A percentile compares a stretch with the other conserved stretches of the same genome.
Conservation (phyloP, 37 sponge, comb jelly and placozoan genomes). For the Eunapius fragilis region DNA sequence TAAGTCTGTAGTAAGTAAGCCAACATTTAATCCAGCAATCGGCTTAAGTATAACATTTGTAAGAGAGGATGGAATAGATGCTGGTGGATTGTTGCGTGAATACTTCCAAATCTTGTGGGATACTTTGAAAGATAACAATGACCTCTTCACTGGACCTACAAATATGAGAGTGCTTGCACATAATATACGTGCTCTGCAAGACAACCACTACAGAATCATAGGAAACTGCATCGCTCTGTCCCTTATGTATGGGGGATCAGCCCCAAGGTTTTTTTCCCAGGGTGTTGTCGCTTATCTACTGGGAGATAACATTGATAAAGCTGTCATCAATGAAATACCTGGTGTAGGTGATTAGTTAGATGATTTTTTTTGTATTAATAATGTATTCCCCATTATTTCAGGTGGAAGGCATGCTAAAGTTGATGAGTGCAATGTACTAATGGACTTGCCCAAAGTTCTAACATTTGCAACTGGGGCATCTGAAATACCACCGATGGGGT, state of each 20-base stretch:
- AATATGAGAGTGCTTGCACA: too few species aligned
- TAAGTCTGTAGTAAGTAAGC: not conserved
- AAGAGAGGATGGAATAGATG: not conserved
- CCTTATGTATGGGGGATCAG: slow-evolving; percentile 24
- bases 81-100: not conserved
- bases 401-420: not conserved
- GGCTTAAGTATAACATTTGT: not conserved
- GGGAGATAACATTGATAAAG: not conserved
- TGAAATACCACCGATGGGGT: slow-evolving; percentile 23
- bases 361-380: not conserved
- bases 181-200: too few species aligned
- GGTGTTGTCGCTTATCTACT: slow-evolving; percentile 4
- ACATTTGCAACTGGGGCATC: slow-evolving; percentile 1
- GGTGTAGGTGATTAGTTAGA: not conserved
- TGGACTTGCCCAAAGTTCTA: not conserved
- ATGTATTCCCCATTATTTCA: not conserved
- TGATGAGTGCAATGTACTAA: not conserved
- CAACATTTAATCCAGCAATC: not conserved
- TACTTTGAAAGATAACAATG: too few species aligned
- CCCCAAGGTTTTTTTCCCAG: slow-evolving; percentile 12
- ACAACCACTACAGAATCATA: too few species aligned
- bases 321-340: not conserved
- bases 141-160: too few species aligned
- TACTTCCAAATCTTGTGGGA: not conserved
- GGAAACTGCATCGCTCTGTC: too few species aligned